Percentiles rank a stretch among this genome's conserved stretches.
These are phyloP conservation scores for Pterocles orientalis DNA, from an alignment of 2,113 vertebrate genomes.

Conservation along the genomic window DNA sequence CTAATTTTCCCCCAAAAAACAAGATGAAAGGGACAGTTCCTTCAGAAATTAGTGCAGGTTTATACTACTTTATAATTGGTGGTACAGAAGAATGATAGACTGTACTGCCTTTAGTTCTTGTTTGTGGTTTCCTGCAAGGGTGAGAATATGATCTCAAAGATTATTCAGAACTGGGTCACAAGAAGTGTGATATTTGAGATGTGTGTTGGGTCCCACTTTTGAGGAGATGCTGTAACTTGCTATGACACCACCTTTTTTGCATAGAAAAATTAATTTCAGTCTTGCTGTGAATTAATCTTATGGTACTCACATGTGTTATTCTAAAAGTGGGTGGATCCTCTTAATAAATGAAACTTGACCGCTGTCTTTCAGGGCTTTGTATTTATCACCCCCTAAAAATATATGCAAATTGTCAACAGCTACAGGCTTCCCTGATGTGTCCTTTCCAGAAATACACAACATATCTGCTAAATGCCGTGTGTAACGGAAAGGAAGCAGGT, in stretches of 20 bases:
- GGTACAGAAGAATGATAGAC: neutral
- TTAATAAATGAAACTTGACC: neutral
- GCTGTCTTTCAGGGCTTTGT: neutral
- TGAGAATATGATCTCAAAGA: neutral
- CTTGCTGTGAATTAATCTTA: neutral
- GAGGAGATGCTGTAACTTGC: neutral
- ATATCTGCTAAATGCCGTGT: neutral
- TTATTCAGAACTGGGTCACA: neutral
- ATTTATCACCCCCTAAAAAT: neutral
- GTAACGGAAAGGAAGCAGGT: neutral
- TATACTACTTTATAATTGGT: neutral
- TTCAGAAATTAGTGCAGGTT: neutral
- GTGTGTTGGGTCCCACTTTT: neutral
- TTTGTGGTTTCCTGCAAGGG: neutral
- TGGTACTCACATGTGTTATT: fast-evolving
- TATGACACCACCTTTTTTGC: neutral
- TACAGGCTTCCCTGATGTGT: neutral
- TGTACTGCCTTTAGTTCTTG: neutral
- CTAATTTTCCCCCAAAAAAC: neutral
- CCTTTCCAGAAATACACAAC: conserved; percentile 8
- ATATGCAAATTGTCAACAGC: conserved; percentile 14
- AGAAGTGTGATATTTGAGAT: neutral
- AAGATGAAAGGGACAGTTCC: neutral
- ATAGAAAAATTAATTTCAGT: neutral
- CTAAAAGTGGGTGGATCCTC: neutral